Conservation (phyloP, 1,140 invertebrate genomes). For the Achatina immaculata region DNA sequence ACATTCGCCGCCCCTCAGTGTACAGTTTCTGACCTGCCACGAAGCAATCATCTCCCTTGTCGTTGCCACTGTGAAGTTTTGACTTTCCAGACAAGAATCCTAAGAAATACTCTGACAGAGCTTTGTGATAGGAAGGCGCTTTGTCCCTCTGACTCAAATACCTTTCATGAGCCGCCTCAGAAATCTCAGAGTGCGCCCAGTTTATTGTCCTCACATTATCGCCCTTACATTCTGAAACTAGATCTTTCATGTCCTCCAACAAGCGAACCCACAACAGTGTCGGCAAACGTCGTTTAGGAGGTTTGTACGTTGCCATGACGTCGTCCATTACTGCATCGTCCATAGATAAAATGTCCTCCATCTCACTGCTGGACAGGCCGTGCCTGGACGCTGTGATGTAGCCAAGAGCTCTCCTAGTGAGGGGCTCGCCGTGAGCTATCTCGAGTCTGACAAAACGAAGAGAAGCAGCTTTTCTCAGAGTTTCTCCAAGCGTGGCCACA, state of each 20-base stretch:
- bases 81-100: slow-evolving; percentile 56
- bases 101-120: slow-evolving; percentile 75
- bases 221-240: slow-evolving; percentile 76
- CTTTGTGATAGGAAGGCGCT: slow-evolving; percentile 70
- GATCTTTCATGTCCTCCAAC: slow-evolving; percentile 77
- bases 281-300: slow-evolving; percentile 71
- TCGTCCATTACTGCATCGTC: slow-evolving; percentile 79
- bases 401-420: slow-evolving; percentile 75
- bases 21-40: slow-evolving; percentile 57
- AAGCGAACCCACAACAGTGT: slow-evolving; percentile 80
- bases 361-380: slow-evolving; percentile 82
- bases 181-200: slow-evolving; percentile 77
- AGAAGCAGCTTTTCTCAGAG: slow-evolving; percentile 58
- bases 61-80: slow-evolving; percentile 59
- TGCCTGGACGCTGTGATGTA: slow-evolving; percentile 79
- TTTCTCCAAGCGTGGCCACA: slow-evolving; percentile 56
- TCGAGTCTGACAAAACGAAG: slow-evolving; percentile 79
- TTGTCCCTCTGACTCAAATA: slow-evolving; percentile 72
- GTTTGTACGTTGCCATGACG: slow-evolving; percentile 51
- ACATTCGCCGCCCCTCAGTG: slow-evolving; percentile 84
- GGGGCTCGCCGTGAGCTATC: slow-evolving; percentile 76
- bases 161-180: slow-evolving; percentile 74
- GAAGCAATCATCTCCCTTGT: slow-evolving; percentile 54
- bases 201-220: slow-evolving; percentile 75
- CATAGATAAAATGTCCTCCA: slow-evolving; percentile 81